Base-by-base conservation (phyloP, 2,797 vertebrate genomes). In the Streptopelia turtur region DNA sequence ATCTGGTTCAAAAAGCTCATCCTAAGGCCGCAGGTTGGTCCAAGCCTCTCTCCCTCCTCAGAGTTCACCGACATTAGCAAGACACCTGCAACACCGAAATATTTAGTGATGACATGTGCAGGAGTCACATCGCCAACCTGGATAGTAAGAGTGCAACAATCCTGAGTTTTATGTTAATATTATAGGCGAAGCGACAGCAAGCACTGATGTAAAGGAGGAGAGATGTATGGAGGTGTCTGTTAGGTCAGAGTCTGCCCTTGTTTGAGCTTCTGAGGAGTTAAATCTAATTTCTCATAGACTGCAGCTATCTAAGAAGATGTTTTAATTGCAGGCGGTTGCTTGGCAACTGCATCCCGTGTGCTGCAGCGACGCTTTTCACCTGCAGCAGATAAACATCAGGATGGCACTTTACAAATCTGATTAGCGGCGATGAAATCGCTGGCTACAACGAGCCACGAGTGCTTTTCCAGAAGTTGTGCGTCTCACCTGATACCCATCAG, bases 301-400 rank as follows among this genome's bases (percentile, higher is more conserved):
- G 74, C 70, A 87, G 95, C 75, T 90, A 95, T 85, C 96, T 89
- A 83, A 97, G 94, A 93, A 55, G 94, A 94, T 76, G 82, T 90
- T 93, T 92, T 41, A 74, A 94, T 71, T 87, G 89, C 60, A 90
- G 90, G 93, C 4, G 4, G 97, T 97, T 97, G 97, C 97, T 90
- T 96, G 79, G 97, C 96, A 97, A 97, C 97, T 31, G 77, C 71
- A 89, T 93, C 94, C 93, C 60, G 3, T 85, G 91, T 84, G 91
- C 90, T 61, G 83, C 87, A 90, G 88, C 28, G 57, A 93, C 76
- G 88, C 92, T 91, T 94, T 93, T 94, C 94, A 97, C 96, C 97
- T 96, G 89, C 79, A 94, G 79, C 91, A 96, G 87, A 96, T 95
- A 97, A 97, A 95, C 88, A 95, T 96, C 97, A 96, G 80, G 57